Percentiles rank a stretch among this genome's conserved stretches.
Conservation (phyloP, 37 sponge, comb jelly and placozoan genomes). For the Lycopodina hypogea region DNA sequence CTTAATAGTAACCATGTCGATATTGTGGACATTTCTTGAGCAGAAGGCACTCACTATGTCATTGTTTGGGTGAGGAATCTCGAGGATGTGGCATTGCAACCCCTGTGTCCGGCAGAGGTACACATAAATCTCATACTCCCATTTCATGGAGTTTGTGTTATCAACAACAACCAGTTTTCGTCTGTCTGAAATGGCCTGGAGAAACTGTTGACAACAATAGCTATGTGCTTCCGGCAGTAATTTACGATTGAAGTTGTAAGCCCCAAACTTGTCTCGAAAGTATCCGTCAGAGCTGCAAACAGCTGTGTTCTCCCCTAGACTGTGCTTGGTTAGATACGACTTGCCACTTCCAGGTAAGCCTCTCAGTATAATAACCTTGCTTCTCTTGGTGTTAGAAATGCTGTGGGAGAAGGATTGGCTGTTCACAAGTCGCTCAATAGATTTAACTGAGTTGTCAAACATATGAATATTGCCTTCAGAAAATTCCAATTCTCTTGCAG, state of each 20-base stretch:
- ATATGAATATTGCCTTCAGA: not conserved
- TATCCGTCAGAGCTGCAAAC: slow-evolving; percentile 76
- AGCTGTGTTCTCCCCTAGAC: slow-evolving; percentile 40
- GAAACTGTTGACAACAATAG: slow-evolving; percentile 48
- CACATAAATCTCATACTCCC: slow-evolving; percentile 76
- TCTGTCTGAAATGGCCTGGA: slow-evolving; percentile 34
- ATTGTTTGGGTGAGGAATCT: slow-evolving; percentile 54
- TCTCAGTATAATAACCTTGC: slow-evolving; percentile 67
- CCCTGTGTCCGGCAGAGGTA: slow-evolving; percentile 53
- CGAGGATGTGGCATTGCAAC: slow-evolving; percentile 41
- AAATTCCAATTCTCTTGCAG: not conserved
- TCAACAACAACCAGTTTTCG: slow-evolving; percentile 69
- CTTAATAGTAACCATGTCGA: slow-evolving; percentile 16
- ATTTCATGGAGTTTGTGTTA: slow-evolving; percentile 77
- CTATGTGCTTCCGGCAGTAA: slow-evolving; percentile 64
- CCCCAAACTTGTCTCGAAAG: slow-evolving; percentile 31
- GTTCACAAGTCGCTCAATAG: not conserved
- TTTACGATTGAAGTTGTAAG: slow-evolving; percentile 54
- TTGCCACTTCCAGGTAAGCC: slow-evolving; percentile 90
- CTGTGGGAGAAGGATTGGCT: not conserved
- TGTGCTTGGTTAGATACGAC: slow-evolving; percentile 55
- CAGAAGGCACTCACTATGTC: slow-evolving; percentile 36
- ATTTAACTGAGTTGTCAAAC: not conserved
- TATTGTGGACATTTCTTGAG: slow-evolving; percentile 58
- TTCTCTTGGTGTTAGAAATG: not conserved